Base-by-base conservation (phyloP, 2,113 vertebrate species). In the human region DNA sequence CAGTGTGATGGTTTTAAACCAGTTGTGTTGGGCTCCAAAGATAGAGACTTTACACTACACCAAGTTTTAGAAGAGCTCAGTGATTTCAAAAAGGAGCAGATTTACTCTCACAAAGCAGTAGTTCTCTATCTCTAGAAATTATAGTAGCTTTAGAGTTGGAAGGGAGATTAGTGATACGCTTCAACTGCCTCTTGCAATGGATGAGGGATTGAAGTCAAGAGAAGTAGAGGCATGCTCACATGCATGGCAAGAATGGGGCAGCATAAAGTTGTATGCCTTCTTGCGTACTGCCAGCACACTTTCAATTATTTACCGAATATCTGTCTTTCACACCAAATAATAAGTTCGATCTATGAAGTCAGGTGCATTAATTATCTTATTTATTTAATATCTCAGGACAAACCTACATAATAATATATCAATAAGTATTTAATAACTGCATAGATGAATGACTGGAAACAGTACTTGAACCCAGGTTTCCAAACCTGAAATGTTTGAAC, bases 251-350 rank as follows among this genome's bases (percentile, higher is more conserved):
- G 17, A 59, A 50, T 14, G 14, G 55, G 27, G 1, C 8, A 12
- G 1, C 2, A 0, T 27, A 57, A 73, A 11, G 2, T 1, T 6
- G 4, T 61, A 22, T 10, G 2, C 59, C 23, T 3, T 68, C 17
- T 79, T 68, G 3, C 0, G 25, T 66, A 35, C 30, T 9, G 23
- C 32, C 70, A 45, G 25, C 10, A 78, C 8, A 61, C 2, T 59
- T 89, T 76, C 40, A 9, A 66, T 75, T 40, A 16, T 89, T 94
- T 32, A 48, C 8, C 8, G 52, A 50, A 12, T 57, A n/a, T 22
- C 35, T 73, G 12, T 52, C 50, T 59, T 73, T 59, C 13, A 79
- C 43, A 86, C 7, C 12, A 45, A 68, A 25, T 55, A 38, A 55
- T 25, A 32, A 78, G 5, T 35, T 87, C 3, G 64, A 27, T 73